Conservation (phyloP, 2,113 vertebrate species). For the Saguinus imperator region DNA sequence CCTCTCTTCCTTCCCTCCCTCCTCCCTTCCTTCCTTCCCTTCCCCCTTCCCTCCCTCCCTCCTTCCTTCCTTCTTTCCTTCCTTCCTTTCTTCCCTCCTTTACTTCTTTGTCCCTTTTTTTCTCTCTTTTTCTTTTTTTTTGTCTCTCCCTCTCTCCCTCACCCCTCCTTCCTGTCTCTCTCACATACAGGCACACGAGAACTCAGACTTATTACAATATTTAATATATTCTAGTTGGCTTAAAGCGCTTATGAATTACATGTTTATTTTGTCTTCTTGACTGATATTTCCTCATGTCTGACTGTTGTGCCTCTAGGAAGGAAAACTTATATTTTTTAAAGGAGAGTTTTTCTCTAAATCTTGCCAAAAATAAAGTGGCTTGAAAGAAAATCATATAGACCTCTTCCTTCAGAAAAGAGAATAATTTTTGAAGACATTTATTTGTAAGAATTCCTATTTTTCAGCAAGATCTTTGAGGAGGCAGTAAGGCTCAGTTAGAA, state of each 20-base stretch:
- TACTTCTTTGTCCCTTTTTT: too few relatives aligned
- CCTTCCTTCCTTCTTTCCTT: fast-evolving
- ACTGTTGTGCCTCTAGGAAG: slow-evolving; percentile 87
- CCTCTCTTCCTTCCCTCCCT: fast-evolving
- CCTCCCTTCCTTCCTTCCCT: fast-evolving
- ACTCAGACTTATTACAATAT: slow-evolving; percentile 70
- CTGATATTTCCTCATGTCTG: slow-evolving; percentile 86
- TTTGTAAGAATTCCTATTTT: slow-evolving; percentile 57
- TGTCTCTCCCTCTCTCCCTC: too few relatives aligned
- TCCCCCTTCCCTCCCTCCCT: fast-evolving
- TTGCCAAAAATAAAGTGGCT: slow-evolving; percentile 86
- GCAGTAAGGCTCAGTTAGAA: not conserved
- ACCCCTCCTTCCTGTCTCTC: too few relatives aligned
- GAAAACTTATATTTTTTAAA: slow-evolving; percentile 84
- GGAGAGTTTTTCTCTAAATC: slow-evolving; percentile 77
- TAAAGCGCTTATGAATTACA: slow-evolving; percentile 78
- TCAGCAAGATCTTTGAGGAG: slow-evolving; percentile 35
- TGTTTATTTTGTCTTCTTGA: slow-evolving; percentile 90
- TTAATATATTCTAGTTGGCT: slow-evolving; percentile 80
- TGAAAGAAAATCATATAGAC: slow-evolving; percentile 80
- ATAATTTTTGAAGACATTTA: slow-evolving; percentile 66
- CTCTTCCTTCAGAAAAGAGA: slow-evolving; percentile 68
- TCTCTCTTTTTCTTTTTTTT: fast-evolving
- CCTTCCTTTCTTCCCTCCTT: fast-evolving
- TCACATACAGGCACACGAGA: not conserved